Conservation (phyloP, 2,797 vertebrate species). For the Xerus rutilus region DNA sequence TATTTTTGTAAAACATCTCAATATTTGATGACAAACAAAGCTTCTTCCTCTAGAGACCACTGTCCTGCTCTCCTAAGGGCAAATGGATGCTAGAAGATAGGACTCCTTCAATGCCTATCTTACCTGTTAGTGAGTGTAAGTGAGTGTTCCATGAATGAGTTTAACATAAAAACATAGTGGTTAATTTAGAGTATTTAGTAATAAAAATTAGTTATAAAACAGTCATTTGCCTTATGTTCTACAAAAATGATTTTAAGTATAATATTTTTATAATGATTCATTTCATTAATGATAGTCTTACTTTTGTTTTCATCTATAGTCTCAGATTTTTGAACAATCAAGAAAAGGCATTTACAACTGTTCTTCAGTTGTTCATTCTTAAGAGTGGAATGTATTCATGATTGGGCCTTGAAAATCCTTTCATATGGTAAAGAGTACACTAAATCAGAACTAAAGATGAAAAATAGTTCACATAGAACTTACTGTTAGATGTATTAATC, state of each 20-base stretch:
- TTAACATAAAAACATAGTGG: background rate
- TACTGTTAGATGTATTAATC: background rate
- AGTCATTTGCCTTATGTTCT: background rate
- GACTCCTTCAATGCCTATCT: background rate
- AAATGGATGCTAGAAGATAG: background rate
- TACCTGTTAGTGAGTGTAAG: background rate
- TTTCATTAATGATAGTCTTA: background rate
- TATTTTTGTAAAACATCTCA: constrained; percentile 3
- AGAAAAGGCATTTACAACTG: background rate
- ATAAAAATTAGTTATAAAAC: background rate
- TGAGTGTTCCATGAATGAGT: background rate
- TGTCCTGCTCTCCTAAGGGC: background rate
- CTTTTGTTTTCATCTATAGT: background rate
- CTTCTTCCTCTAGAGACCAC: background rate
- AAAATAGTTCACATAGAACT: background rate
- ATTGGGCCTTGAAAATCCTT: background rate
- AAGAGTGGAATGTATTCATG: background rate
- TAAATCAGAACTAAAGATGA: background rate
- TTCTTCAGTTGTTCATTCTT: background rate
- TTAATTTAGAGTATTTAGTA: background rate
- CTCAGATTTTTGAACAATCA: constrained; percentile 1
- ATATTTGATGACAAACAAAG: constrained; percentile 47
- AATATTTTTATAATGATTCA: background rate
- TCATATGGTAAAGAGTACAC: background rate
- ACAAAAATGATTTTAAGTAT: background rate